Conservation (phyloP, 2,113 vertebrate species). For the Prunella fulvescens region DNA sequence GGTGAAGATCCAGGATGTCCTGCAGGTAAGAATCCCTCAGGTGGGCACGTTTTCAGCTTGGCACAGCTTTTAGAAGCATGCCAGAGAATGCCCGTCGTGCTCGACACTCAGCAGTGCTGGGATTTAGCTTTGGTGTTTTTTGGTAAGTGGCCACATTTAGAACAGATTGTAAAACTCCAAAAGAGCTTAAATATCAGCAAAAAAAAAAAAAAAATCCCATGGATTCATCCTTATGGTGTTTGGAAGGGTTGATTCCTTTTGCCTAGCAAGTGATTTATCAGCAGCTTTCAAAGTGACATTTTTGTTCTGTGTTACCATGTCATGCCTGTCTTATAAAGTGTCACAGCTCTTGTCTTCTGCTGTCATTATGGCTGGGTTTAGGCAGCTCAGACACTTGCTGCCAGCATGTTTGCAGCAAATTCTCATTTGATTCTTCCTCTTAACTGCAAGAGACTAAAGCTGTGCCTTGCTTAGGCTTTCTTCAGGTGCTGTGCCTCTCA, state of each 20-base stretch:
- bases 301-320: conserved; percentile 8
- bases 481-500: neutral
- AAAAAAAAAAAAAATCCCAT: neutral
- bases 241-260: neutral
- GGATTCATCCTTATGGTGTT: neutral
- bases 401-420: neutral
- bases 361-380: neutral
- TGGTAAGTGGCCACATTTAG: neutral
- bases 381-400: neutral
- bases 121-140: neutral
- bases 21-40: conserved; percentile 80
- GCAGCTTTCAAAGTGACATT: conserved; percentile 14
- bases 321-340: neutral
- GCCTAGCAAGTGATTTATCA: neutral
- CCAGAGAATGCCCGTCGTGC: neutral
- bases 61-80: neutral
- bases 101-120: neutral
- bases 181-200: neutral
- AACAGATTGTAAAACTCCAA: neutral
- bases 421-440: neutral
- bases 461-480: neutral
- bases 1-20: conserved; percentile 95
- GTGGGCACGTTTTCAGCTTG: neutral
- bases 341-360: conserved; percentile 23
- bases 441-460: neutral